These are phyloP conservation scores for Labeo calbasu DNA, from an alignment of 2,797 vertebrate genomes.

Conservation along the genomic window DNA sequence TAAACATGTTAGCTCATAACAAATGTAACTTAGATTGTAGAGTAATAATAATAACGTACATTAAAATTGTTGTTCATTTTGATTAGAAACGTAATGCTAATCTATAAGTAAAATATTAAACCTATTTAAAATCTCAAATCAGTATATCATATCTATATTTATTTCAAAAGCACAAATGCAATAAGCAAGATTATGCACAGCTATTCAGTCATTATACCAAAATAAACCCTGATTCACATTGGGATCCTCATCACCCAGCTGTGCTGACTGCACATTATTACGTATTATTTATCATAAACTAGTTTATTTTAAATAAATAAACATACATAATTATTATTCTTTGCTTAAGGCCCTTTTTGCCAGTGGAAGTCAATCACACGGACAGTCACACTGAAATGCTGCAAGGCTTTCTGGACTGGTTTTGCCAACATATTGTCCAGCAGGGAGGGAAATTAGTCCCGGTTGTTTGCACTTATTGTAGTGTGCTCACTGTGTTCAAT, in stretches of 20 bases:
- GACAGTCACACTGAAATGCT: background rate
- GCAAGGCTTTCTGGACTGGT: background rate
- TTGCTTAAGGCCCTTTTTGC: background rate
- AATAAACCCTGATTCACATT: background rate
- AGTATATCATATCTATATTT: background rate
- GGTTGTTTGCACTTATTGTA: constrained; percentile 11
- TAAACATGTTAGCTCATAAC: background rate
- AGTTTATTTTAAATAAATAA: background rate
- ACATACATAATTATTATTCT: background rate
- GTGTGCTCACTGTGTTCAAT: background rate
- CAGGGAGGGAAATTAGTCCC: background rate
- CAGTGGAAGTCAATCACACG: background rate
- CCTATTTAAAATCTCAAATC: background rate
- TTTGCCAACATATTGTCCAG: constrained; percentile 21
- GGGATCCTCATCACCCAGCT: background rate
- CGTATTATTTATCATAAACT: no score
- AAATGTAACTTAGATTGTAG: background rate
- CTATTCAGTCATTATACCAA: background rate
- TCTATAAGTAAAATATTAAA: background rate
- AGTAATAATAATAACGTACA: background rate
- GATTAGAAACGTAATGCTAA: background rate
- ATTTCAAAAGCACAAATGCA: background rate
- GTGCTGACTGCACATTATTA: background rate
- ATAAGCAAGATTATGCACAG: background rate
- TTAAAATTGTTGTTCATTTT: background rate